Evolutionary conservation across 2,888 invertebrate species (phyloP).

Genomic region (Branchipolynoe longqiensis): DNA sequence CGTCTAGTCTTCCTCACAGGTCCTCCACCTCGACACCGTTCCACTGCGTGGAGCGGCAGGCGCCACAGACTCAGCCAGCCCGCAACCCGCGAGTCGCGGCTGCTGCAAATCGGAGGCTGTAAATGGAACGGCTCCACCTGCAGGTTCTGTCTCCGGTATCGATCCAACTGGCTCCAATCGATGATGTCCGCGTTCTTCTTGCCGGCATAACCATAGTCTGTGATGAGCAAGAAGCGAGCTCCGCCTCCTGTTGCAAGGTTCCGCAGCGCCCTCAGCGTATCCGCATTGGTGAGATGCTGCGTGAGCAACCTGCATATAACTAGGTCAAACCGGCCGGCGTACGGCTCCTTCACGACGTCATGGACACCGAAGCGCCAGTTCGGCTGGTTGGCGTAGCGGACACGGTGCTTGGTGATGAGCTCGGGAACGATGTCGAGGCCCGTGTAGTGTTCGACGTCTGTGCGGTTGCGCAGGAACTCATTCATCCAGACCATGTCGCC

Average conservation of each 20-base stretch:
- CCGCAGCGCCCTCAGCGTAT: background rate
- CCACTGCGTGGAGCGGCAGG: background rate
- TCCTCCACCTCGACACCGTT: background rate
- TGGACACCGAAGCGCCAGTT: background rate
- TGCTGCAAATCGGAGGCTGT: background rate
- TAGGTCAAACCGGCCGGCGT: background rate
- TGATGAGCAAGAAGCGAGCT: background rate
- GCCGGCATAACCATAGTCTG: background rate
- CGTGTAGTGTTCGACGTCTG: slow-evolving; percentile 13
- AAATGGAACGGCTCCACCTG: background rate
- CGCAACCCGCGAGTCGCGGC: background rate
- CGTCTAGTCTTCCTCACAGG: background rate
- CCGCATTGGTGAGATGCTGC: background rate
- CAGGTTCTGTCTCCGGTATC: background rate
- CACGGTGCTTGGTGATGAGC: background rate
- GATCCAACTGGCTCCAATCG: background rate
- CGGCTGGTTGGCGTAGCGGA: background rate
- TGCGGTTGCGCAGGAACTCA: background rate
- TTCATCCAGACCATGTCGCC: slow-evolving; percentile 41
- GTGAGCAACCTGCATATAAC: background rate
- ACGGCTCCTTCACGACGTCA: background rate
- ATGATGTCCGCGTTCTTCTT: background rate
- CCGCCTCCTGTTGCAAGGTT: background rate
- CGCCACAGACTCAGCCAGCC: background rate
- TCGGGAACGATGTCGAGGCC: slow-evolving; percentile 13